phyloP scores from a whole-genome alignment of 2,797 vertebrate genomes.

The Limnodromus scolopaceus region DNA sequence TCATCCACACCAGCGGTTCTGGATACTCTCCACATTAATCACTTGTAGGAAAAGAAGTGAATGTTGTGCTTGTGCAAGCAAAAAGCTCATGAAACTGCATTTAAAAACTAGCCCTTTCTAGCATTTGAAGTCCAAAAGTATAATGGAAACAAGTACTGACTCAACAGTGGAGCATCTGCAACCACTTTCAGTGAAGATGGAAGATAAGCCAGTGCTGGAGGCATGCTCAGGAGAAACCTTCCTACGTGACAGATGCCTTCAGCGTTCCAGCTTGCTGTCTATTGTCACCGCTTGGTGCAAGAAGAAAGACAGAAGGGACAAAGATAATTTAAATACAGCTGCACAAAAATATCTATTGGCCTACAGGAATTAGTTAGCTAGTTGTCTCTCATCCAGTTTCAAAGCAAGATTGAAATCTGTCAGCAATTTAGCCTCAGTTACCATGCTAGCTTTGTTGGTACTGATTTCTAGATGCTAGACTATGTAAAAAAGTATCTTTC shows the following conservation, averaged over 20 bases:
- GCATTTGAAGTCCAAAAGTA: neutral
- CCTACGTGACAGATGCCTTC: neutral
- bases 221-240: neutral
- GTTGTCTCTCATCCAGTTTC: neutral
- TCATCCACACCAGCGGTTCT: slow-evolving; percentile 11
- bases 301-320: neutral
- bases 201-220: neutral
- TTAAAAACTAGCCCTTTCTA: neutral
- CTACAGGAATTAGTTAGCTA: neutral
- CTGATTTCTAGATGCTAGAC: neutral
- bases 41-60: neutral
- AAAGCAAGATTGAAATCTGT: neutral
- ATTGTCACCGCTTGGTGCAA: neutral
- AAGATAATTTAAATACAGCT: neutral
- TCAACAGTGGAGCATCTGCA: slow-evolving; percentile 47
- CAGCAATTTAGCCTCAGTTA: neutral
- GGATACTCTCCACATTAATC: slow-evolving; percentile 30
- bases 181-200: slow-evolving; percentile 21
- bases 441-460: neutral
- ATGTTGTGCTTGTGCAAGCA: neutral
- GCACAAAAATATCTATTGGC: neutral
- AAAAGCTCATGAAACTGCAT: slow-evolving; percentile 7
- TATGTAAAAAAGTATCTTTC: neutral
- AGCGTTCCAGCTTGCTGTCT: neutral
- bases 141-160: slow-evolving; percentile 4